These are phyloP conservation scores for Anarrhichthys ocellatus DNA, from an alignment of 2,113 vertebrate genomes.

Conservation along the genomic window DNA sequence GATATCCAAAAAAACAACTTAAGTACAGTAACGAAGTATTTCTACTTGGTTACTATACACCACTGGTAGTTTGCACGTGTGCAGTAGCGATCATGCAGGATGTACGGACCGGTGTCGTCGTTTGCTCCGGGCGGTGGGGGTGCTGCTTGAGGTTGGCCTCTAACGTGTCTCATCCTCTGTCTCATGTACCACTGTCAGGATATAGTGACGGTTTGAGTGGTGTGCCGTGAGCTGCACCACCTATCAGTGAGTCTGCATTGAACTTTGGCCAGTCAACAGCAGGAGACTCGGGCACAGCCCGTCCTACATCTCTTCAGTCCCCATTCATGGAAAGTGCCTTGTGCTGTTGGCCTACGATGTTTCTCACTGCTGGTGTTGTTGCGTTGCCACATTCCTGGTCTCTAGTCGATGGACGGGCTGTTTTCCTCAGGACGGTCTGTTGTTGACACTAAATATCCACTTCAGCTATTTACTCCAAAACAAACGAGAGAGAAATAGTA, in stretches of 20 bases:
- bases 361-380: neutral
- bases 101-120: too few species aligned
- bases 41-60: too few species aligned
- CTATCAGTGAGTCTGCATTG: slow-evolving; percentile 21
- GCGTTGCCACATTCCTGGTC: neutral
- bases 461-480: neutral
- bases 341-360: neutral
- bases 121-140: too few species aligned
- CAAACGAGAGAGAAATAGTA: neutral
- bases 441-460: neutral
- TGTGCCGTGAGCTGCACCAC: neutral
- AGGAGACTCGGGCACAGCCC: slow-evolving; percentile 1
- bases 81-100: too few species aligned
- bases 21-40: too few species aligned
- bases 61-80: too few species aligned
- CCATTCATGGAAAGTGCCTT: neutral
- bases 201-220: too few species aligned
- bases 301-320: neutral
- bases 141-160: too few species aligned
- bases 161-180: too few species aligned
- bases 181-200: neutral
- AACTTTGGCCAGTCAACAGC: slow-evolving; percentile 57
- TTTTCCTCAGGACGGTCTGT: neutral
- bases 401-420: neutral
- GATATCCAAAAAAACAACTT: too few species aligned